Base-by-base conservation (phyloP, 2,797 vertebrate species). In the Anabas testudineus region DNA sequence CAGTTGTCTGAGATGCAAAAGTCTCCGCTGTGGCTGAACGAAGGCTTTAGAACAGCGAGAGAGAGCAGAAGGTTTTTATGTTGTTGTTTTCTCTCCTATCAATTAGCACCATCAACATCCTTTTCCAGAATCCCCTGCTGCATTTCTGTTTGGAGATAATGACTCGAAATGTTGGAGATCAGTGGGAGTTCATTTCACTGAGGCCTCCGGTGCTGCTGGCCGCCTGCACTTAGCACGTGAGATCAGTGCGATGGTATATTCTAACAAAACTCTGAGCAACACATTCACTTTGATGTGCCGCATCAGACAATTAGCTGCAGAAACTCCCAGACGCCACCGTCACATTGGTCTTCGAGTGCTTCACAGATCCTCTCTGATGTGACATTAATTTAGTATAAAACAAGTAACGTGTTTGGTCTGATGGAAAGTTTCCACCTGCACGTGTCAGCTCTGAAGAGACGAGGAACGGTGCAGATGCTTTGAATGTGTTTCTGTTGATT, bases 221-320 rank as follows among this genome's bases (percentile, higher is more conserved):
- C 58, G 74, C 54, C 36, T 72, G 59, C 65, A 43, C 63, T 78
- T 74, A 67, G 72, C 71, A 73, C 80, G 64, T 60, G 57, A 76
- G 78, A 87, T 79, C 75, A 85, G 86, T 83, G 66, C 62, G 10
- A 59, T 0, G 14, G 67, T 76, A 68, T 62, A 54, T 36, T 60
- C 49, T 0, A 9, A 55, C 15, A 34, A 74, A 82, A 73, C 52
- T 48, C 13, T 15, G 2, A 49, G 59, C 62, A 53, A 68, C 56
- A 81, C 30, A 81, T 76, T 65, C 42, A 26, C 69, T 84, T 76
- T 63, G 71, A 80, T 80, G 64, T 28, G 45, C 67, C 4, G 34
- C 70, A 10, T 49, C 42, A 67, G 46, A 61, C 63, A 14, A 32
- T 48, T 51, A 43, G 24, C 41, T 26, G 51, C 3, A 49, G 15